These are phyloP conservation scores for Papilio aristodemus DNA, from an alignment of 1,140 invertebrate genomes.

Conservation along the genomic window DNA sequence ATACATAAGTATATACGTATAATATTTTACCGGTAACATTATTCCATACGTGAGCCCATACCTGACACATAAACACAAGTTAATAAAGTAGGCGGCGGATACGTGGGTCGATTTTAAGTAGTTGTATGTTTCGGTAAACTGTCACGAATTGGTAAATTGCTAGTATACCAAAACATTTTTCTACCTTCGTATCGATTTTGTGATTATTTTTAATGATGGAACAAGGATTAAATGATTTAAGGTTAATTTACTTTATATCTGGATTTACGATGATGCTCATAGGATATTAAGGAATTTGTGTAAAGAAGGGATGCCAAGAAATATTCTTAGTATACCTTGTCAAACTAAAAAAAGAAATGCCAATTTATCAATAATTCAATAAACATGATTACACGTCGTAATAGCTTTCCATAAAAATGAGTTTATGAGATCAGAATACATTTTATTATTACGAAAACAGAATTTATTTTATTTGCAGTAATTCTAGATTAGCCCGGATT, in stretches of 20 bases:
- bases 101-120: slow-evolving; percentile 15
- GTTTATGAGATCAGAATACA: no score
- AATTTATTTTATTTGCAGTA: slow-evolving; percentile 5
- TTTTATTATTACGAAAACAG: no score
- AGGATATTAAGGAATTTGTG: no score
- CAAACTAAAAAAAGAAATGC: no score
- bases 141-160: slow-evolving; percentile 15
- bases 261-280: no score
- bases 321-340: no score
- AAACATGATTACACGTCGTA: background rate
- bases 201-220: background rate
- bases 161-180: background rate
- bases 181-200: background rate
- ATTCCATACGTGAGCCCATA: background rate
- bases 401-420: background rate
- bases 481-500: slow-evolving; percentile 7
- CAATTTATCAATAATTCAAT: no score
- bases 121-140: background rate
- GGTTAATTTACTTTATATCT: no score
- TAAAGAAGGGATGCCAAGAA: no score
- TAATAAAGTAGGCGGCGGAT: background rate
- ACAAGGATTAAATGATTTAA: background rate
- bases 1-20: no score
- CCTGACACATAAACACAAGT: background rate
- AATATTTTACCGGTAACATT: no score